These are phyloP conservation scores for Escarpia spicata DNA, from an alignment of 2,888 invertebrate genomes.

Conservation along the genomic window DNA sequence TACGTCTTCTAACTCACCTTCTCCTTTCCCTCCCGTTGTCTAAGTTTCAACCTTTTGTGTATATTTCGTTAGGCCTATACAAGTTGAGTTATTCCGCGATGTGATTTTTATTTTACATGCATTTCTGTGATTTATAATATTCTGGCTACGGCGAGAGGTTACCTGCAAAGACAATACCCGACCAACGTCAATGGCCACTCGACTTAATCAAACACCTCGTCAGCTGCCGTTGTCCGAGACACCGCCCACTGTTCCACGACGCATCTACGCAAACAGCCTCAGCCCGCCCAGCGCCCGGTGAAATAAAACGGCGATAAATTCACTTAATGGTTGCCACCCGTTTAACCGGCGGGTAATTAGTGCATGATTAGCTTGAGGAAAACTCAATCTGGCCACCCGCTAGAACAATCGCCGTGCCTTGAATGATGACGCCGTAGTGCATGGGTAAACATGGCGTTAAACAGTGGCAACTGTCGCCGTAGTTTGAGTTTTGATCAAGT, in stretches of 20 bases:
- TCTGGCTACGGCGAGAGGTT: neutral
- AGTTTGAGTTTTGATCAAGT: neutral
- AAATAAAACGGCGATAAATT: constrained; percentile 12
- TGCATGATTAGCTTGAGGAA: neutral
- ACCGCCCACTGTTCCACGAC: neutral
- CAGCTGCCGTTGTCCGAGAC: neutral
- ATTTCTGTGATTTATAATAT: neutral
- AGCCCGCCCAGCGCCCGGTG: neutral
- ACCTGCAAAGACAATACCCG: neutral
- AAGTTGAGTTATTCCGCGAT: neutral
- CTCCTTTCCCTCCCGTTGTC: neutral
- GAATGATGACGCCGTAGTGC: neutral
- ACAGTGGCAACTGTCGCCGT: neutral
- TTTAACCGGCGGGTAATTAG: neutral
- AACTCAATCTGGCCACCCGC: neutral
- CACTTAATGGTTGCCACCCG: constrained; percentile 13
- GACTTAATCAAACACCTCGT: neutral
- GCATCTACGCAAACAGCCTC: neutral
- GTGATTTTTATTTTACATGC: neutral
- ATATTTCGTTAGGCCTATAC: too few relatives aligned
- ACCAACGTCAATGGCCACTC: neutral
- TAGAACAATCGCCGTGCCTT: neutral
- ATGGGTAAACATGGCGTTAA: neutral
- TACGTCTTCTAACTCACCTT: neutral
- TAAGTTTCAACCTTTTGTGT: neutral